phyloP scores from a whole-genome alignment of 1,140 invertebrate genomes.

The Drosophila lini region DNA sequence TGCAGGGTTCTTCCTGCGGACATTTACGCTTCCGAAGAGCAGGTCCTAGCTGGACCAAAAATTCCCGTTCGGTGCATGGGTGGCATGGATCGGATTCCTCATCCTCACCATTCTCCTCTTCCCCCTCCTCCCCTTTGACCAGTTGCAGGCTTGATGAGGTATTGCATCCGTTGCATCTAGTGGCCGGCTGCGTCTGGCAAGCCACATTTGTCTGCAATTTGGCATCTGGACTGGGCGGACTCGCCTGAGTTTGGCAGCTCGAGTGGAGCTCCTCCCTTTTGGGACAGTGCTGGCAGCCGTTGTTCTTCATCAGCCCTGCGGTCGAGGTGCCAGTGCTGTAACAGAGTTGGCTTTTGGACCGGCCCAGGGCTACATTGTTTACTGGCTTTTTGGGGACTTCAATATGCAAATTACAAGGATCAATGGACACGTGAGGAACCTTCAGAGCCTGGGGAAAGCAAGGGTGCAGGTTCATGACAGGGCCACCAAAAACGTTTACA shows the following conservation, averaged over 20 bases:
- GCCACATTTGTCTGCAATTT: not conserved
- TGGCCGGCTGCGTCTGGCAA: slow-evolving; percentile 7
- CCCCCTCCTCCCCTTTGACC: not conserved
- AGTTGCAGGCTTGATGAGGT: slow-evolving; percentile 1
- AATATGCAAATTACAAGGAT: not conserved
- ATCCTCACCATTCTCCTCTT: not conserved
- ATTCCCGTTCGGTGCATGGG: not conserved
- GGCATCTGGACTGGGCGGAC: not conserved
- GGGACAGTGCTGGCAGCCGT: slow-evolving; percentile 2
- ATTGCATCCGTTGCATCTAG: not conserved
- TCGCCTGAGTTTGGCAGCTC: slow-evolving; percentile 17
- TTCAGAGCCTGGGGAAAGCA: not conserved
- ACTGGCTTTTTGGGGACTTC: too few relatives aligned
- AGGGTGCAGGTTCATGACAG: not conserved
- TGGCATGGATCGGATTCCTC: not conserved
- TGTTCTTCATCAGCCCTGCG: not conserved
- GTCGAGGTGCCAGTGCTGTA: slow-evolving; percentile 50
- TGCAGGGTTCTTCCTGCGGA: slow-evolving; percentile 4
- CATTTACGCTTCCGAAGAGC: not conserved
- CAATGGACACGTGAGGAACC: not conserved
- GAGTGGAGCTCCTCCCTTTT: not conserved
- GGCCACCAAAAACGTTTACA: not conserved
- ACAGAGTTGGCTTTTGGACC: slow-evolving; percentile 37
- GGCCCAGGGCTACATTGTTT: slow-evolving; percentile 22
- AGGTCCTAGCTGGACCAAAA: not conserved